phyloP scores from a whole-genome alignment of 2,888 invertebrate genomes.

The Helobdella robusta region DNA sequence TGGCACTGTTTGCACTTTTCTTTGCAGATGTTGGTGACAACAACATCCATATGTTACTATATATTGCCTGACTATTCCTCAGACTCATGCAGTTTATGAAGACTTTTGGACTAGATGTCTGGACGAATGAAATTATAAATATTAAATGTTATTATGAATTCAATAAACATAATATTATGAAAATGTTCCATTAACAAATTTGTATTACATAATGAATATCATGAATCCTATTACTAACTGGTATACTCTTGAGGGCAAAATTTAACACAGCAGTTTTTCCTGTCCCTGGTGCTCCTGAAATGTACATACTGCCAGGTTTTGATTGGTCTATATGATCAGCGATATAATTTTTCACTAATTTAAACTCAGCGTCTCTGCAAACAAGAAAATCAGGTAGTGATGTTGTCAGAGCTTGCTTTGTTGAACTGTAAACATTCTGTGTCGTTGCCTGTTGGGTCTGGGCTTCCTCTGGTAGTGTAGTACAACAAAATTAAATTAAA shows the following conservation, averaged over 20 bases:
- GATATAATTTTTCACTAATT: conserved; percentile 63
- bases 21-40: not conserved
- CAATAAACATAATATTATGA: not conserved
- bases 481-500: too few species aligned
- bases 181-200: not conserved
- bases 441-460: not conserved
- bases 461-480: not conserved
- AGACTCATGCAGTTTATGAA: conserved; percentile 81
- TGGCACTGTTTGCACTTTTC: conserved; percentile 8
- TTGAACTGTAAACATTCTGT: not conserved
- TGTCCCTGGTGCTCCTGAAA: conserved; percentile 93
- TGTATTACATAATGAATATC: too few species aligned
- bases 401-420: conserved; percentile 54
- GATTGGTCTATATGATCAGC: conserved; percentile 58
- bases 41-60: conserved; percentile 59
- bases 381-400: conserved; percentile 51
- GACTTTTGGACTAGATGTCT: conserved; percentile 42
- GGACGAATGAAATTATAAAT: not conserved
- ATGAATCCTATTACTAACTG: conserved; percentile 53
- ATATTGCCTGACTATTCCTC: conserved; percentile 72
- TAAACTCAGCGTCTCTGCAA: conserved; percentile 71
- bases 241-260: conserved; percentile 60
- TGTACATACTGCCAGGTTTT: conserved; percentile 72
- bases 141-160: too few species aligned
- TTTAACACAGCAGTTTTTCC: conserved; percentile 85